Conservation (phyloP, 2,113 vertebrate genomes). For the Grammomys surdaster region DNA sequence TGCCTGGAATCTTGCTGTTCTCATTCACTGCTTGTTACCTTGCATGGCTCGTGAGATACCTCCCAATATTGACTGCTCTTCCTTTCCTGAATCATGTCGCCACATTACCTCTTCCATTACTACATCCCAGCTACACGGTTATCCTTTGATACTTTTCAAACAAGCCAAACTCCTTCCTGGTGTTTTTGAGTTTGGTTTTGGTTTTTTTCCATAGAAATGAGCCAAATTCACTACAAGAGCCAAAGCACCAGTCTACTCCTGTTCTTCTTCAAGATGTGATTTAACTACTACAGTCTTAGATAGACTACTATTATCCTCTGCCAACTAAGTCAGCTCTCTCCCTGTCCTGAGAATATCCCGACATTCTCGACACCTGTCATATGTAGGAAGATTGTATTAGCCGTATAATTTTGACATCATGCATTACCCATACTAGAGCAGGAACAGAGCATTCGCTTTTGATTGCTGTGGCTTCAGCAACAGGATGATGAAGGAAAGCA, state of each 20-base stretch:
- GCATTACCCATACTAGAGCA: background rate
- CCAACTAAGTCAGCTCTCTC: too few species aligned
- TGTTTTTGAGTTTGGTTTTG: background rate
- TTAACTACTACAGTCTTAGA: background rate
- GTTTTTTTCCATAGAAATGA: background rate
- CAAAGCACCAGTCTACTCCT: background rate
- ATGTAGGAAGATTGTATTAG: background rate
- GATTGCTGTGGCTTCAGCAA: background rate
- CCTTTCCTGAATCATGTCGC: background rate
- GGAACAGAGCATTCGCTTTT: background rate
- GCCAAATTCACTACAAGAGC: background rate
- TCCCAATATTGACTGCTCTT: background rate
- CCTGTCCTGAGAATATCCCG: too few species aligned
- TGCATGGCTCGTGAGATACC: background rate
- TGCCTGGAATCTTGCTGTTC: background rate
- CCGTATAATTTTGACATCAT: background rate
- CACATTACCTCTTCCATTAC: too few species aligned
- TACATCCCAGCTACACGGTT: background rate
- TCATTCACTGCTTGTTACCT: background rate
- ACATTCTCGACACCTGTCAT: background rate
- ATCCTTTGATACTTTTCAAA: background rate
- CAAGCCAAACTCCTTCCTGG: background rate
- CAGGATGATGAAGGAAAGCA: background rate
- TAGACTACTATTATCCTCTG: background rate
- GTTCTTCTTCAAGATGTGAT: background rate